Evolutionary conservation across 30 jellyfish, hydroid and myxozoan species (phyloP), one percentile per base, ranked within the genome.

Genomic region (Pseudorhiza aurosa): DNA sequence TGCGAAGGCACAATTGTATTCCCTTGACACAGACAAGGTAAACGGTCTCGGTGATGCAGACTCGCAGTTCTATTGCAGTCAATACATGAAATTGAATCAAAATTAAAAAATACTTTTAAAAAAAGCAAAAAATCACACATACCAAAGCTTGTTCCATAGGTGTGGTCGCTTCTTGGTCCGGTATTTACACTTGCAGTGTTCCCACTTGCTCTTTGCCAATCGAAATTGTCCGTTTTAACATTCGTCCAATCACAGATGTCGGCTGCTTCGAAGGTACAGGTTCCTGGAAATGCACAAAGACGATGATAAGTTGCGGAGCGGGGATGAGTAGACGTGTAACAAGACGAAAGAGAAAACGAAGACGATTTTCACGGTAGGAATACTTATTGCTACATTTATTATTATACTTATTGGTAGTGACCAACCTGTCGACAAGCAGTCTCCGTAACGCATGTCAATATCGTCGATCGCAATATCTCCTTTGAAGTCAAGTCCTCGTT

Each of bases 381-480:
- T 15, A 42, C 15, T 42, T 42, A 8, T 42, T 42, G 55, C 55
- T 42, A 42, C 55, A 42, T 42, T 42, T 8, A 8, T 42, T 15
- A 9, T 42, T 9, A 8, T 9, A 42, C 15, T 42, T n/a, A n/a
- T n/a, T 42, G 55, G 15, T 42, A 42, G 32, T 17, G 37, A 26
- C 90, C 19, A 31, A 91, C 98, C 99, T 82, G 99, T 69, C 0
- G 97, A 77, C 10, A 64, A 28, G 68, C 99, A 93, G 84, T 93
- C 99, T 1, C 99, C 99, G 33, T 87, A 81, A 47, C 82, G 42
- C 28, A 93, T 68, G 59, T 87, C 97, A 17, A 93, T 71, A 82
- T 93, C 99, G 68, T 93, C 99, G 47, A 93, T 87, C 5, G 99
- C 99, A 72, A 93, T 93, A 44, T 93, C 99, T 18, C 99, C 99